Base-by-base conservation (phyloP, 2,888 invertebrate genomes). In the Nymphalis c-album region DNA sequence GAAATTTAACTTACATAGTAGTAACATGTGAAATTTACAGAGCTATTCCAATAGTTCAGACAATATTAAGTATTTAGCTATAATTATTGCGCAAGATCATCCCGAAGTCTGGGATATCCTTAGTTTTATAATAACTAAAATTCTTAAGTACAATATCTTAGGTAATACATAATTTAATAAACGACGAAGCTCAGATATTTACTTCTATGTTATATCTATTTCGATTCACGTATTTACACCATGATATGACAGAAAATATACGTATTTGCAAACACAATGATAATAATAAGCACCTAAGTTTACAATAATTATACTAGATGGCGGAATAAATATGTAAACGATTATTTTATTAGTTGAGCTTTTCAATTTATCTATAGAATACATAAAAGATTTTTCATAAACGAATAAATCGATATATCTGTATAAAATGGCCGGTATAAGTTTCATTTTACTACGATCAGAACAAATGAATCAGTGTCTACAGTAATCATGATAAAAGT, bases 21-120 rank as follows among this genome's bases (percentile, higher is more conserved):
- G 85, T 91, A 91, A 91, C 91, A 90, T 90, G 88, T 89, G 89
- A 88, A 91, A 91, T 91, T 82, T 91, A 91, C 91, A 91, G 87
- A 87, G 82, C 88, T 89, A 89, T 86, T 85, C 83, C 81, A 85
- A 88, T 86, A 88, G 83, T 89, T 90, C 85, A 90, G 88, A 86
- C 86, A 85, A 83, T 88, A 90, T 85, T 89, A 85, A 86, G 87
- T 88, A 86, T 82, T 88, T 87, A 84, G 80, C 80, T 88, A 91
- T 90, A 91, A 87, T 91, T 92, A 92, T 91, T 92, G 91, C 91
- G 91, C 88, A 88, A 86, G 88, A 89, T 77, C 74, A 72, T 80
- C 88, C 88, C 87, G 73, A 78, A 78, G 69, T 65, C 47, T 71
- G 84, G 85, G 87, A 82, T 75, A 81, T 85, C 86, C 80, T 81